Evolutionary conservation across 2,797 vertebrate genomes (phyloP), one percentile per base, ranked within the genome.

Genomic region (Odontamblyopus lacepedii): DNA sequence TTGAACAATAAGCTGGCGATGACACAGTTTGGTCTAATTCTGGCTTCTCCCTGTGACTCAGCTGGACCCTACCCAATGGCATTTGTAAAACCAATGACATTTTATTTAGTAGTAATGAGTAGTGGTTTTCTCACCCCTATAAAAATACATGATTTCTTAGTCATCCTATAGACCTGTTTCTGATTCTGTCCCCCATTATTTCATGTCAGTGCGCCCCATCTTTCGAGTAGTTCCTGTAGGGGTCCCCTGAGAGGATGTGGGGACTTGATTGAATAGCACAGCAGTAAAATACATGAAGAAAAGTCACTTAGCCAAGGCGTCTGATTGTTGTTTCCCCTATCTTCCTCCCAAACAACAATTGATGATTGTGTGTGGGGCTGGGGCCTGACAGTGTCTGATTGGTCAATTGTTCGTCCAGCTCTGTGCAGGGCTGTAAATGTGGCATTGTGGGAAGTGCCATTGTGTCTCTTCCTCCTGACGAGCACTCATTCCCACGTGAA

Each of bases 401-500:
- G 96, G 93, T 93, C 95, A 94, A 97, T 97, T 98, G 96, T 96
- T 97, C 94, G 95, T 87, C 85, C 77, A 90, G 92, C 93, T 94
- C 93, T 93, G 93, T 93, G 94, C 90, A 94, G 94, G 82, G 89
- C 94, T 93, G 88, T 94, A 93, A 95, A 96, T 93, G 93, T 94
- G 95, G 95, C 95, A 96, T 95, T 94, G 92, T 93, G 94, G 96
- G 96, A 98, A 98, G 95, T 95, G 93, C 96, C 95, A 99, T 99
- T 99, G 97, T 99, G 95, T 96, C 93, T 93, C 94, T 95, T 98
- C 95, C 96, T 95, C 94, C 92, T 94, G 88, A 94, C 95, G 90
- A 94, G 95, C 94, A 93, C 94, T 92, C 94, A 96, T 98, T 99
- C 97, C 97, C 97, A 99, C 90, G 96, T 96, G 97, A 98, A 98